These are phyloP conservation scores for Hirtodrosophila cameraria DNA, from an alignment of 2,888 invertebrate species.

Conservation along the genomic window DNA sequence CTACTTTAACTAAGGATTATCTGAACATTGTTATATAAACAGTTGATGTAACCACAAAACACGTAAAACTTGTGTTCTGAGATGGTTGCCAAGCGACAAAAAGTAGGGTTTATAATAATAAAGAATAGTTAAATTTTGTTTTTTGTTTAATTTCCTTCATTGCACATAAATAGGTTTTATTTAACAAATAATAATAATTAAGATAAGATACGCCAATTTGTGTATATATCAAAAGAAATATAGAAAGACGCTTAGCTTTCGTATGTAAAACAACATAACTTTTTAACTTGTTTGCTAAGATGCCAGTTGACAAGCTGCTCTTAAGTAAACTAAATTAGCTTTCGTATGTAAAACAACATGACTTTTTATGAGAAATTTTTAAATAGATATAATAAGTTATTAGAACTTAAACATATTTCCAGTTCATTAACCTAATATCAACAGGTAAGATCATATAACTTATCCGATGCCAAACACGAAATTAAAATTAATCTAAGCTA, in stretches of 20 bases:
- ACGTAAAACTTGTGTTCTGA: slow-evolving; percentile 5
- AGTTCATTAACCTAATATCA: slow-evolving; percentile 23
- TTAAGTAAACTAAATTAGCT: neutral
- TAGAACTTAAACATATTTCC: slow-evolving; percentile 3
- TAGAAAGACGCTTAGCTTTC: neutral
- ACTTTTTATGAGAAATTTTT: too few relatives aligned
- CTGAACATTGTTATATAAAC: neutral
- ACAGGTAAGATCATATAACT: neutral
- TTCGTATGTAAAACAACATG: too few relatives aligned
- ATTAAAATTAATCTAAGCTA: slow-evolving; percentile 5
- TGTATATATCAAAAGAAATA: slow-evolving; percentile 1
- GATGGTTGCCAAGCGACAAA: neutral
- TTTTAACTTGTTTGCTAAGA: slow-evolving; percentile 28
- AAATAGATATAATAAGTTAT: too few relatives aligned
- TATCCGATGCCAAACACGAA: neutral
- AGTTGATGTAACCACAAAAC: neutral
- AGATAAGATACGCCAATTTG: slow-evolving; percentile 26
- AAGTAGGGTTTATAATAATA: too few relatives aligned
- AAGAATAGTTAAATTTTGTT: neutral
- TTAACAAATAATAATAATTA: neutral
- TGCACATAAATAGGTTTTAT: too few relatives aligned
- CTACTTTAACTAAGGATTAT: slow-evolving; percentile 14
- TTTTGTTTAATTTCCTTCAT: too few relatives aligned
- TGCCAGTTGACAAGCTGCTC: too few relatives aligned
- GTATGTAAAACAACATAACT: too few relatives aligned